Evolutionary conservation across 2,888 invertebrate species (phyloP), one percentile per base, ranked within the genome.

Genomic region (Sympetrum striolatum): DNA sequence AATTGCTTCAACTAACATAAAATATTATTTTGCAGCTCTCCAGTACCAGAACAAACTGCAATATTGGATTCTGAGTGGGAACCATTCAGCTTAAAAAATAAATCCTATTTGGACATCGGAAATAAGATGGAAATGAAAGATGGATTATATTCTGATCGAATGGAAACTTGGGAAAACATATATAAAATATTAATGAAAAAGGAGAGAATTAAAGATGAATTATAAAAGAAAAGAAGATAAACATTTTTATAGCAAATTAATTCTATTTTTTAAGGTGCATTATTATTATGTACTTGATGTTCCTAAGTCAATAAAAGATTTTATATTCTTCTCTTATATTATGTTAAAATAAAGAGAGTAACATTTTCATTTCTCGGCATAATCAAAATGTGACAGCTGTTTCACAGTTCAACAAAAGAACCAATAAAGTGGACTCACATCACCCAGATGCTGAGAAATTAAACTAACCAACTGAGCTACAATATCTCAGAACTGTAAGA

Each of bases 21-120:
- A 73, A 31, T 73, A 31, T 73, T 73, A 5, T 25, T 4, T 86
- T 86, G 22, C 37, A 86, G 86, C 0, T 60, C 58, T 86, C 86
- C 86, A 8, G 60, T 37, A 8, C 86, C 86, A 64, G 86, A 86
- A 22, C 15, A 64, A 60, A 86, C 86, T 22, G 86, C 60, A 2
- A 86, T 31, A 10, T 86, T 86, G 25, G 15, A 58, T 37, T 35
- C 60, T 12, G n/a, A 22, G 2, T 86, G 86, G 86, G 86, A 86
- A 15, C 37, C 60, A 60, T 86, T 60, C n/a, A 60, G 37, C 25
- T 58, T 35, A 64, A 86, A 86, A 37, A 37, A 58, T 37, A 86
- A 86, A 86, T 15, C 37, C n/a, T 60, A 86, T n/a, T 60, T 86
- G 37, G 86, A 86, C 18, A 86, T 86, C 10, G 86, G 86, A n/a